Percentiles rank a stretch among this genome's conserved stretches.
Evolutionary conservation across 2,888 invertebrate species (phyloP).

Genomic region (Parnassius orleans): DNA sequence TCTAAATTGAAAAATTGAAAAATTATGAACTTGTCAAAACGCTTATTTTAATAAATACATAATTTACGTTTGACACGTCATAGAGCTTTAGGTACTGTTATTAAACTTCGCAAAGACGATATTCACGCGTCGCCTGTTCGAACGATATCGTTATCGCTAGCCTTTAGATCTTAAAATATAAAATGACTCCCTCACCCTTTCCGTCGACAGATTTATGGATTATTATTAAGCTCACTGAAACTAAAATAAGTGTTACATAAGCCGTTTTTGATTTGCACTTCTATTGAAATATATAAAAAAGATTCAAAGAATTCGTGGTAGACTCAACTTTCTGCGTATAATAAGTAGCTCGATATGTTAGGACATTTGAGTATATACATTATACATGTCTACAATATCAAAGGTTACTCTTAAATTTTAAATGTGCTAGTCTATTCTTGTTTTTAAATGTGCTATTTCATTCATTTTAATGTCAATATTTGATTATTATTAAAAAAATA

Average conservation of each 20-base stretch:
- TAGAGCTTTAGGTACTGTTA: not conserved
- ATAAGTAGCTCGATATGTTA: too few relatives aligned
- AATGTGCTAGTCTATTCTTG: too few relatives aligned
- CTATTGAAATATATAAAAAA: not conserved
- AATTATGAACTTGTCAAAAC: too few relatives aligned
- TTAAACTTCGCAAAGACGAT: conserved; percentile 9
- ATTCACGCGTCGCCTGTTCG: conserved; percentile 9
- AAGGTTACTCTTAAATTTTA: too few relatives aligned
- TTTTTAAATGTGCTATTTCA: too few relatives aligned
- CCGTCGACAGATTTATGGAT: conserved; percentile 3
- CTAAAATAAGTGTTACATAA: not conserved
- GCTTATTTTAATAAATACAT: not conserved
- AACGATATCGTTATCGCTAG: conserved; percentile 1
- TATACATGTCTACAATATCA: too few relatives aligned
- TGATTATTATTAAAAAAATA: too few relatives aligned
- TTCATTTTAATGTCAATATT: too few relatives aligned
- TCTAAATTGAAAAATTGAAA: too few relatives aligned
- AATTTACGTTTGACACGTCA: not conserved
- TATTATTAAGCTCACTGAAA: conserved; percentile 1
- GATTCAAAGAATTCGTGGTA: too few relatives aligned
- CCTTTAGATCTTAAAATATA: conserved; percentile 11
- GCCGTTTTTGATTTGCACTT: not conserved
- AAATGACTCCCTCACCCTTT: conserved; percentile 2
- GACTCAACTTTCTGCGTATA: too few relatives aligned
- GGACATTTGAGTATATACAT: too few relatives aligned